A percentile compares a stretch with the other conserved stretches of the same genome.
Evolutionary conservation across 2,888 invertebrate species (phyloP).

Genomic region (Ephialtes manifestator): DNA sequence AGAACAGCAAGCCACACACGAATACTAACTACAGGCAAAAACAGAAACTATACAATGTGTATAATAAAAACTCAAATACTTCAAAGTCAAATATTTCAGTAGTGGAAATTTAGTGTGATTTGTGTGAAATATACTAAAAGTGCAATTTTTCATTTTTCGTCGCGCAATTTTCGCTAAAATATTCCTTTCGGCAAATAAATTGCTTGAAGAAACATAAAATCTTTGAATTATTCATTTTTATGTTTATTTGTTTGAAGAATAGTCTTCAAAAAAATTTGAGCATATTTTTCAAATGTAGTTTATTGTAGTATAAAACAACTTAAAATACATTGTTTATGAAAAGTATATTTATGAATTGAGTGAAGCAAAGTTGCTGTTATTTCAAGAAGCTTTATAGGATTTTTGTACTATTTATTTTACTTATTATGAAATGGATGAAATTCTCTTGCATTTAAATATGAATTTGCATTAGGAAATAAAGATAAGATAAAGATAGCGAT

Average conservation of each 20-base stretch:
- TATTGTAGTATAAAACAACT: background rate
- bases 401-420: background rate
- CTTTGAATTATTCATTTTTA: background rate
- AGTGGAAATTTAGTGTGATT: background rate
- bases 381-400: background rate
- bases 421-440: background rate
- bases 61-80: conserved; percentile 38
- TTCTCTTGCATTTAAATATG: background rate
- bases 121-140: background rate
- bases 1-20: conserved; percentile 85
- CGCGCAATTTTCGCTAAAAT: background rate
- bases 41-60: conserved; percentile 78
- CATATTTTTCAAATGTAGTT: background rate
- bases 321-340: background rate
- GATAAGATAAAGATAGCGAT: background rate
- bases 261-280: background rate
- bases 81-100: background rate
- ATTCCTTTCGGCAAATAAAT: background rate
- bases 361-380: background rate
- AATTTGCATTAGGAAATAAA: background rate
- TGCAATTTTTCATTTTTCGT: background rate
- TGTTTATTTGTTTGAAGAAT: background rate
- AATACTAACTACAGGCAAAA: conserved; percentile 85
- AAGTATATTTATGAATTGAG: background rate
- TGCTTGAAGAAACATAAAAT: background rate